A percentile compares a stretch with the other conserved stretches of the same genome.
These are phyloP conservation scores for Semnornis frantzii DNA, from an alignment of 2,113 vertebrate species.

Conservation along the genomic window DNA sequence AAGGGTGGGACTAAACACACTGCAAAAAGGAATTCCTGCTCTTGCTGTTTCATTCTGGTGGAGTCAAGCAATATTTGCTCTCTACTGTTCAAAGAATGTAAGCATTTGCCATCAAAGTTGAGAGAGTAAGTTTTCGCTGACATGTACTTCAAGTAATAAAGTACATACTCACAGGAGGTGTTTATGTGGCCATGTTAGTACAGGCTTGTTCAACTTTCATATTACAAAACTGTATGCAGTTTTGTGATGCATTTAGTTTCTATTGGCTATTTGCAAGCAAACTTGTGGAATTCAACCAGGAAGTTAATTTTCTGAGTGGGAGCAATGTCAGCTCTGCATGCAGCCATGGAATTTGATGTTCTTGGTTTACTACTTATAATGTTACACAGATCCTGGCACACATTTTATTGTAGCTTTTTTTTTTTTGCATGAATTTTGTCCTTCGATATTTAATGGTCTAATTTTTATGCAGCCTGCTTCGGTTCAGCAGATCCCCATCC, in stretches of 20 bases:
- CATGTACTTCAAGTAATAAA: background rate
- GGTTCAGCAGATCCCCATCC: conserved; percentile 95
- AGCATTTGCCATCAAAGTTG: background rate
- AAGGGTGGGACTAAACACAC: background rate
- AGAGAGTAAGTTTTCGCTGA: background rate
- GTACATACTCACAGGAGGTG: background rate
- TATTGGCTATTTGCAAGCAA: background rate
- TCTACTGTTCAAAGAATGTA: background rate
- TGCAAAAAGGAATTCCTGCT: background rate
- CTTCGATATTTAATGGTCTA: background rate
- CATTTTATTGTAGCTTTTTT: background rate
- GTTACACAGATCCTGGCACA: background rate
- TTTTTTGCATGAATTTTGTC: background rate
- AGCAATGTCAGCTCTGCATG: background rate
- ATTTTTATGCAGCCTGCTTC: conserved; percentile 81
- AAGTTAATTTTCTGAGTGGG: background rate
- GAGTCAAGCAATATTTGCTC: background rate
- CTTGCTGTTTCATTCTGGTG: background rate
- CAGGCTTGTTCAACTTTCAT: background rate
- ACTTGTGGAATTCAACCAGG: background rate
- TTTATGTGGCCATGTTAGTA: background rate
- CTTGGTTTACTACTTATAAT: background rate
- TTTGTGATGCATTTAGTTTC: background rate
- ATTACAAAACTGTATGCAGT: background rate
- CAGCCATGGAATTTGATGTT: background rate